These are phyloP conservation scores for Cyanoramphus novaezelandiae DNA, from an alignment of 2,113 vertebrate species.

Conservation along the genomic window DNA sequence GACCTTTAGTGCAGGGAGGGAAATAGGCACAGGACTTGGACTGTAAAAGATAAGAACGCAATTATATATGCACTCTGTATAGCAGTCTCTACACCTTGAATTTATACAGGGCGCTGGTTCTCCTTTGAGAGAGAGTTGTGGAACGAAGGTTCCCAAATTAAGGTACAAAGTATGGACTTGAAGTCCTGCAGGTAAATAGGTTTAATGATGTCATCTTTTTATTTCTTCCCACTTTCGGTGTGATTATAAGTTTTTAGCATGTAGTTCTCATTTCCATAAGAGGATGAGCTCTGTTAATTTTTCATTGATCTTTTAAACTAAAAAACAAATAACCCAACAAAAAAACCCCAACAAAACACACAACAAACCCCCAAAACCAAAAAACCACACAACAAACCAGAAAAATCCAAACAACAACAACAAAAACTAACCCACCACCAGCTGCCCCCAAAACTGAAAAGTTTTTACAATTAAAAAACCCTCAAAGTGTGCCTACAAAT, in stretches of 20 bases:
- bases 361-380: neutral
- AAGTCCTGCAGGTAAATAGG: neutral
- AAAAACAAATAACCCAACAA: neutral
- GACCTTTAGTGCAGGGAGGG: neutral
- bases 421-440: neutral
- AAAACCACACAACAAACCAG: no score
- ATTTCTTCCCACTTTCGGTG: neutral
- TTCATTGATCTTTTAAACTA: fast-evolving
- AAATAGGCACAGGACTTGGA: neutral
- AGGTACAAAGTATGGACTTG: neutral
- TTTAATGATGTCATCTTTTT: neutral
- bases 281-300: neutral
- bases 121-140: neutral
- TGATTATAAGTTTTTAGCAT: neutral
- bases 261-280: fast-evolving
- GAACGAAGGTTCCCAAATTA: neutral
- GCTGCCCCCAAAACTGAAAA: neutral
- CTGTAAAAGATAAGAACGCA: neutral
- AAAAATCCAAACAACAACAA: neutral
- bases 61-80: neutral
- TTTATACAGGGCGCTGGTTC: neutral
- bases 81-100: neutral
- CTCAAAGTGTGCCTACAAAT: neutral
- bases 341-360: neutral
- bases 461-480: neutral